phyloP scores from a whole-genome alignment of 1,140 invertebrate genomes.

The Littorina saxatilis region DNA sequence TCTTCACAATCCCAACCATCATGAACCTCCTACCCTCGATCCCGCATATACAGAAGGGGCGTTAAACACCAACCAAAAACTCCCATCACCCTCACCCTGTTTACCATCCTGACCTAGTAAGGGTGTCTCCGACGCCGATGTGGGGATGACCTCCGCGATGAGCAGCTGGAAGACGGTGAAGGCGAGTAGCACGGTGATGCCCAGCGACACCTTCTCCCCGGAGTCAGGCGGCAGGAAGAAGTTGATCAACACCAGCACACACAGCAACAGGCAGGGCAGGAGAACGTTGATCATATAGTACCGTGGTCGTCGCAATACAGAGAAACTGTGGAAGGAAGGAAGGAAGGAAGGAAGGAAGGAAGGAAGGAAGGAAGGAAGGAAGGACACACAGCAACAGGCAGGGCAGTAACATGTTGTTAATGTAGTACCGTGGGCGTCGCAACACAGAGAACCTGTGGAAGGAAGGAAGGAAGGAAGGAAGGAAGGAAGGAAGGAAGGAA shows the following conservation, averaged over 20 bases:
- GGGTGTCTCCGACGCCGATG: slow-evolving; percentile 33
- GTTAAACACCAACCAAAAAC: no score
- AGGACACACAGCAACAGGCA: slow-evolving; percentile 94
- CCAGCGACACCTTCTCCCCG: slow-evolving; percentile 46
- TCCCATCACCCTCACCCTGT: no score
- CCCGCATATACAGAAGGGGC: no score
- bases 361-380: slow-evolving; percentile 17
- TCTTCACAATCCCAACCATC: no score
- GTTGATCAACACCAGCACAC: slow-evolving; percentile 97
- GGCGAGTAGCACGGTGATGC: slow-evolving; percentile 46
- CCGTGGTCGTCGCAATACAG: slow-evolving; percentile 96
- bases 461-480: no score
- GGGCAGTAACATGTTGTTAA: slow-evolving; percentile 99
- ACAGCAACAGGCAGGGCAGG: slow-evolving; percentile 98
- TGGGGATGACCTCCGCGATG: slow-evolving; percentile 44
- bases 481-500: no score
- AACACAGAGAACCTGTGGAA: slow-evolving; percentile 96
- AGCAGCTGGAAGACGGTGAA: slow-evolving; percentile 51
- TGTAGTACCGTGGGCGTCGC: slow-evolving; percentile 98
- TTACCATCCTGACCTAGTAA: no score
- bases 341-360: slow-evolving; percentile 23
- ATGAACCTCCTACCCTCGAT: no score
- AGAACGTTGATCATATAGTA: slow-evolving; percentile 99
- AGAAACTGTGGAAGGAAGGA: slow-evolving; percentile 93
- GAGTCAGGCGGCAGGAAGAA: slow-evolving; percentile 85